phyloP scores from a whole-genome alignment of 2,888 invertebrate genomes.

The Axea sp. region DNA sequence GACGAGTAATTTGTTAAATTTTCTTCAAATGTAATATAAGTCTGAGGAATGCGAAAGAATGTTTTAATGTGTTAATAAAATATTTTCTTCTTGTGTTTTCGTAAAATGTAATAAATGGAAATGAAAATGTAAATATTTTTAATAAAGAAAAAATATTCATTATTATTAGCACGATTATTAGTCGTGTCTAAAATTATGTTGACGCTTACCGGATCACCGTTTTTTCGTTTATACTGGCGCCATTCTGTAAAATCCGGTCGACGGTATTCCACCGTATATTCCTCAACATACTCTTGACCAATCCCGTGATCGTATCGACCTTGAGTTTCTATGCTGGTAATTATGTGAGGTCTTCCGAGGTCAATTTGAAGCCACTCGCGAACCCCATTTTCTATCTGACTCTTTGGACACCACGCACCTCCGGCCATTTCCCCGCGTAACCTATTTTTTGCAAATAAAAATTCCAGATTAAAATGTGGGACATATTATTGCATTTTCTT shows the following conservation, averaged over 20 bases:
- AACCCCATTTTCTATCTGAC: slow-evolving; percentile 83
- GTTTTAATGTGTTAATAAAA: too few species aligned
- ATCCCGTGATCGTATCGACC: slow-evolving; percentile 88
- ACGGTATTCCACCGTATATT: slow-evolving; percentile 86
- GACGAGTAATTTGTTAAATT: too few species aligned
- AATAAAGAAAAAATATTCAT: too few species aligned
- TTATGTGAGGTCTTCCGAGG: slow-evolving; percentile 82
- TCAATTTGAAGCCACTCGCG: slow-evolving; percentile 86
- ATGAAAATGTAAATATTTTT: too few species aligned
- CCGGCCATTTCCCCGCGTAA: slow-evolving; percentile 85
- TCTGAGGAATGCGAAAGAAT: too few species aligned
- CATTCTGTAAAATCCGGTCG: slow-evolving; percentile 83
- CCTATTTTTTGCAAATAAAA: slow-evolving; percentile 77
- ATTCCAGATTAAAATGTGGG: background rate
- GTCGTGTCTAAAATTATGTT: too few species aligned
- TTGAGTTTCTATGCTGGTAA: slow-evolving; percentile 88
- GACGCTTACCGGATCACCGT: slow-evolving; percentile 83
- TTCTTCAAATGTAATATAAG: too few species aligned
- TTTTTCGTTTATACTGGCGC: slow-evolving; percentile 84
- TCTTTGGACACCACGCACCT: slow-evolving; percentile 89
- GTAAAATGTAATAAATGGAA: too few species aligned
- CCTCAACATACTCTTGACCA: slow-evolving; percentile 87
- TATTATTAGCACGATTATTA: too few species aligned
- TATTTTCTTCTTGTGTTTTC: too few species aligned
- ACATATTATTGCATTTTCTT: too few species aligned